Conservation (phyloP, 2,797 vertebrate species). For the Cyprinella venusta region DNA sequence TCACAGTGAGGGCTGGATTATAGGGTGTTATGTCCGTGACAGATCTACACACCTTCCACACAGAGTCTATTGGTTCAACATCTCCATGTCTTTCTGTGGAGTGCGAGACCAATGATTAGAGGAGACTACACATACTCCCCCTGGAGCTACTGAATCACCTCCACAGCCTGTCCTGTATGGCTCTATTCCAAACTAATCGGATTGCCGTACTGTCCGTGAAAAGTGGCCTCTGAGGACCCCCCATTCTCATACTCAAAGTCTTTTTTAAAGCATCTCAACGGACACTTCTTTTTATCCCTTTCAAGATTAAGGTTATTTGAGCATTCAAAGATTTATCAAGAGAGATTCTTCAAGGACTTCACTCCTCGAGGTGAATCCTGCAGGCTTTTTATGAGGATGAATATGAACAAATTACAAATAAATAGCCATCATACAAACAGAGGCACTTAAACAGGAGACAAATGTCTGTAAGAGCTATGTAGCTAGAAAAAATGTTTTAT, state of each 20-base stretch:
- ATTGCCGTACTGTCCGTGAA: constrained; percentile 69
- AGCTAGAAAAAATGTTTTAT: constrained; percentile 2
- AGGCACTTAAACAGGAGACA: constrained; percentile 2
- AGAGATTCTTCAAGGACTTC: constrained; percentile 70
- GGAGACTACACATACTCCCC: constrained; percentile 65
- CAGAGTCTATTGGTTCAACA: constrained; percentile 31
- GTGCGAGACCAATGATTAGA: constrained; percentile 71
- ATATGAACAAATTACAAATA: constrained; percentile 43
- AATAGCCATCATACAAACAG: constrained; percentile 11
- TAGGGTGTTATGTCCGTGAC: constrained; percentile 24
- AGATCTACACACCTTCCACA: constrained; percentile 43
- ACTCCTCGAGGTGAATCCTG: constrained; percentile 16
- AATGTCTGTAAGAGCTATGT: constrained; percentile 1
- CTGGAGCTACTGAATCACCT: constrained; percentile 62
- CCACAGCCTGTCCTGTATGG: constrained; percentile 64
- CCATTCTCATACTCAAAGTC: constrained; percentile 68
- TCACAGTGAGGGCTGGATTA: constrained; percentile 1
- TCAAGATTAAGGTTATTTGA: constrained; percentile 68
- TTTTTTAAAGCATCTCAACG: constrained; percentile 69
- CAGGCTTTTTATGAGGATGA: constrained; percentile 33
- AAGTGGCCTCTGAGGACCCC: constrained; percentile 70
- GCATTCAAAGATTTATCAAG: constrained; percentile 68
- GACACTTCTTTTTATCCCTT: constrained; percentile 68
- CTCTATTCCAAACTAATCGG: constrained; percentile 72
- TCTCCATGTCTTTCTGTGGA: constrained; percentile 55